A percentile compares a stretch with the other conserved stretches of the same genome.
phyloP scores from a whole-genome alignment of 2,113 vertebrate species.

The Melierax canorus region DNA sequence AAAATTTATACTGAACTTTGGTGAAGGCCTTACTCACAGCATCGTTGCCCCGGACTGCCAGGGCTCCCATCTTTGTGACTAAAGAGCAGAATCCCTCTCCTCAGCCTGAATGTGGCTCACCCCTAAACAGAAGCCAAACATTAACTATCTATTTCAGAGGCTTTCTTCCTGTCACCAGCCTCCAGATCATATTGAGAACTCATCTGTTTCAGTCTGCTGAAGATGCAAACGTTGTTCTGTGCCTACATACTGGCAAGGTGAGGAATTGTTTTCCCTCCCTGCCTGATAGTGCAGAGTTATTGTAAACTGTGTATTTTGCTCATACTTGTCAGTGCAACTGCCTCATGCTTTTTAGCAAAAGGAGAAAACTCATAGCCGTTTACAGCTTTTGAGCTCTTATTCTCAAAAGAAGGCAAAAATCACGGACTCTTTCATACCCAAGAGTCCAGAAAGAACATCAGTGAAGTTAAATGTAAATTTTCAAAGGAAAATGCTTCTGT shows the following conservation, averaged over 20 bases:
- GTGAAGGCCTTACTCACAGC: not conserved
- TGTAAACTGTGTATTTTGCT: not conserved
- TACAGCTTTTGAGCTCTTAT: not conserved
- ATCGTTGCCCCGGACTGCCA: not conserved
- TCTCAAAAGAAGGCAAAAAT: not conserved
- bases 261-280: not conserved
- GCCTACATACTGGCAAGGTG: not conserved
- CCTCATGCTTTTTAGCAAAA: not conserved
- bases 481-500: not conserved
- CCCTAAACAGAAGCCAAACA: not conserved
- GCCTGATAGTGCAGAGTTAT: not conserved
- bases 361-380: not conserved
- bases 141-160: not conserved
- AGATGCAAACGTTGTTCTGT: not conserved
- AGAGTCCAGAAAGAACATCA: not conserved
- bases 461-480: not conserved
- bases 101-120: not conserved
- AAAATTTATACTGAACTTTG: not conserved
- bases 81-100: not conserved
- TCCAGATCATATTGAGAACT: not conserved
- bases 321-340: not conserved
- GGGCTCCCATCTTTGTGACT: not conserved
- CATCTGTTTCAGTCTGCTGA: slow-evolving; percentile 19
- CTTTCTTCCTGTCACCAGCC: not conserved
- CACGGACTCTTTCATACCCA: not conserved